Percentiles rank a stretch among this genome's conserved stretches.
Evolutionary conservation across 2,888 invertebrate genomes (phyloP).

Genomic region (Heteropelma amictum): DNA sequence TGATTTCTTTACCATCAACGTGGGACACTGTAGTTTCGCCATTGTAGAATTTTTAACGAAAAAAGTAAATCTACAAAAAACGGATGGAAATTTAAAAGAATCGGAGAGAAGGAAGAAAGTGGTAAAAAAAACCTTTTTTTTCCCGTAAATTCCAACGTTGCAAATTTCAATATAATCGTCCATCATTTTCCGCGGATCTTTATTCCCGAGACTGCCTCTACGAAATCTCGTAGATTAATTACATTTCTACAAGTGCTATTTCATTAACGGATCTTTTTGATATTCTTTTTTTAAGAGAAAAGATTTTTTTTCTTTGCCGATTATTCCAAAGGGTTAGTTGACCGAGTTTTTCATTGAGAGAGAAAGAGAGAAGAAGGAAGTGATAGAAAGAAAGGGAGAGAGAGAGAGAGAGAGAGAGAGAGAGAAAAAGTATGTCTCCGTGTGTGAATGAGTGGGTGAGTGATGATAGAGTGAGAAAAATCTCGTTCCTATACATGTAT

Average conservation of each 20-base stretch:
- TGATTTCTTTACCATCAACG: no score
- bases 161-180: no score
- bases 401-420: conserved; percentile 19
- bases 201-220: conserved; percentile 55
- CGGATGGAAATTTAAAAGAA: no score
- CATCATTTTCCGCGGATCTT: conserved; percentile 26
- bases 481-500: conserved; percentile 52
- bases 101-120: no score
- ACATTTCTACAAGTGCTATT: conserved; percentile 51
- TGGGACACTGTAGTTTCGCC: no score
- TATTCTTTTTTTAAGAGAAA: no score
- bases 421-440: conserved; percentile 29
- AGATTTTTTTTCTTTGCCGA: conserved; percentile 30
- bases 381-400: conserved; percentile 14
- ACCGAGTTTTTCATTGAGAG: conserved; percentile 36
- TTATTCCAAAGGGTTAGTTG: conserved; percentile 14
- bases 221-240: conserved; percentile 52
- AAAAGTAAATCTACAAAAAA: no score
- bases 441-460: conserved; percentile 19
- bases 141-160: no score
- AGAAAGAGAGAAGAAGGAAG: conserved; percentile 9
- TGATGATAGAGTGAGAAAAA: conserved; percentile 46
- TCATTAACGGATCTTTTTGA: no score
- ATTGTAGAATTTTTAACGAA: no score
- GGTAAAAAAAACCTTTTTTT: no score